Evolutionary conservation across 2,888 invertebrate genomes (phyloP), one percentile per base, ranked within the genome.

Genomic region (Minunthozetes semirufus): DNA sequence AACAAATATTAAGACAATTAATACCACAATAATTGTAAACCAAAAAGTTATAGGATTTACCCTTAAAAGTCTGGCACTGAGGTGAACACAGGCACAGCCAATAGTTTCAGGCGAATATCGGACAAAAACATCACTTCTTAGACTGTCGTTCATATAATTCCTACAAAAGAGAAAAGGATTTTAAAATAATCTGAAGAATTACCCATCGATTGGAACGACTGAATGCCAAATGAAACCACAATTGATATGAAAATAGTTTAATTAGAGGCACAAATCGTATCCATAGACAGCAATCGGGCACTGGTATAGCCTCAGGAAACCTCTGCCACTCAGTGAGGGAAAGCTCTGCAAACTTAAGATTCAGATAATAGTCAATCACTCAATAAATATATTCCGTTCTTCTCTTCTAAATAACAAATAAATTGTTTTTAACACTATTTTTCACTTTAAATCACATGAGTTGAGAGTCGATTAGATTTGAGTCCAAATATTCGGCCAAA

Each of bases 91-190:
- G n/a, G 98, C 97, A 83, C 97, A 97, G 0, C 99, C 99, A 75
- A 99, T 95, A 0, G 95, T 94, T 83, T 99, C 99, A 0, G 99
- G 97, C 76, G 91, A 90, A 82, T 93, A 95, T 66, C 94, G 88
- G 82, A 98, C 89, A 83, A 99, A 99, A 0, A 96, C 95, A 84
- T 98, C 94, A 0, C 97, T 96, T 48, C 98, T 87, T 70, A 99
- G 85, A 0, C 97, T 93, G 85, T 99, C 99, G 83, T 99, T 99
- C 98, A 99, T 99, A 84, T 97, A 99, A 83, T 98, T 98, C 88
- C 88, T 88, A 81, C 8, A 82, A 70, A 66, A 61, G 9, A 66
- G 11, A 66, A 38, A 38, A 1, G n/a, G 4, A 38, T 81, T 29
- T 15, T 33, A 38, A 17, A 17, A 17, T 29, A n/a, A 0, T 38